Evolutionary conservation across 2,888 invertebrate genomes (phyloP).

Genomic region (Sphecodes monilicornis): DNA sequence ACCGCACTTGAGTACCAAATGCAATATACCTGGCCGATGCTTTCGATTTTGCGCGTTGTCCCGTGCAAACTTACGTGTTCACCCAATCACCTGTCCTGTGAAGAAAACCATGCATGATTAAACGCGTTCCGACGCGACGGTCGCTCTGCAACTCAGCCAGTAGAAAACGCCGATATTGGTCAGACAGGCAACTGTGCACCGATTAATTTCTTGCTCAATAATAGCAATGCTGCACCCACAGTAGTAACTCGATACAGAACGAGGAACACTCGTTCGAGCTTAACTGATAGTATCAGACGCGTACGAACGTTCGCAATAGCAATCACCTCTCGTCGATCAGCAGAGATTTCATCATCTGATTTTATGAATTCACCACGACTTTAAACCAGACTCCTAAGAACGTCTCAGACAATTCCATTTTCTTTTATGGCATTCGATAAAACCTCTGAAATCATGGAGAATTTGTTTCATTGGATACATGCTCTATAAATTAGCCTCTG

Average conservation of each 20-base stretch:
- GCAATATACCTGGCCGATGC: constrained; percentile 50
- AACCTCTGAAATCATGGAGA: no score
- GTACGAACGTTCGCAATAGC: neutral
- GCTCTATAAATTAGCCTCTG: no score
- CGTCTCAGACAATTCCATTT: neutral
- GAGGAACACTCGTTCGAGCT: neutral
- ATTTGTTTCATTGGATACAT: no score
- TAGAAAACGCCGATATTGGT: neutral
- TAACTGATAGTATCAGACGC: neutral
- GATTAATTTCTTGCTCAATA: neutral
- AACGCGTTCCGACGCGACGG: neutral
- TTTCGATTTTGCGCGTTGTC: constrained; percentile 55
- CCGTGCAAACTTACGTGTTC: constrained; percentile 28
- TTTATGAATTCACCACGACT: neutral
- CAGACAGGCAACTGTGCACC: neutral
- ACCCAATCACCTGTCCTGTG: constrained; percentile 37
- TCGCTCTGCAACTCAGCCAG: neutral
- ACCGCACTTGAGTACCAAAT: constrained; percentile 33
- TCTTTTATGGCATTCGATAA: no score
- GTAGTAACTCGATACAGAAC: neutral
- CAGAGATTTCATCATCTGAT: neutral
- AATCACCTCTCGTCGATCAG: neutral
- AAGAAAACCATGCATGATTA: neutral
- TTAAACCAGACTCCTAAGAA: neutral
- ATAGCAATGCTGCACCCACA: neutral